Evolutionary conservation across 2,888 invertebrate genomes (phyloP).

Genomic region (Gerosis bhagava): DNA sequence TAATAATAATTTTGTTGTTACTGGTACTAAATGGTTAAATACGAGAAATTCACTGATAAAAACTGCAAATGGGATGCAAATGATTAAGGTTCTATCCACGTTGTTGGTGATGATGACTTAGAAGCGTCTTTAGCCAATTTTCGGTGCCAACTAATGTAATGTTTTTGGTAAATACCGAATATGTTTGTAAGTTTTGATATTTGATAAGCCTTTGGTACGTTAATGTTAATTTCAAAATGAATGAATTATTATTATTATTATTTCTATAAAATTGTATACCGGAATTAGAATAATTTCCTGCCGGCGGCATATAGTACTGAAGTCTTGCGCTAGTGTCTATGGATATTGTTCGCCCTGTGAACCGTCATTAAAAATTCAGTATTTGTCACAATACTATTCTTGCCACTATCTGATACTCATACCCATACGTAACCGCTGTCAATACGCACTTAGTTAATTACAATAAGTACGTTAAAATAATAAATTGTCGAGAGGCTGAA

Average conservation of each 20-base stretch:
- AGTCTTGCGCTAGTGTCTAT: slow-evolving; percentile 73
- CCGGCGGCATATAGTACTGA: slow-evolving; percentile 76
- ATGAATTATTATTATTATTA: too few relatives aligned
- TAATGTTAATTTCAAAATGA: too few relatives aligned
- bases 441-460: neutral
- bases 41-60: slow-evolving; percentile 7
- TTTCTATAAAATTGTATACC: too few relatives aligned
- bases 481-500: too few relatives aligned
- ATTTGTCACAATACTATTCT: slow-evolving; percentile 26
- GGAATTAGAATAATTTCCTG: slow-evolving; percentile 74
- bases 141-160: slow-evolving; percentile 14
- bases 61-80: slow-evolving; percentile 35
- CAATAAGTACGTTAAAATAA: too few relatives aligned
- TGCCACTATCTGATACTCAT: too few relatives aligned
- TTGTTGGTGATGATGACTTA: slow-evolving; percentile 22
- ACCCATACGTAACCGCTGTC: too few relatives aligned
- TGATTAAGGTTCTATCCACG: slow-evolving; percentile 32
- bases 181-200: neutral
- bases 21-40: slow-evolving; percentile 6
- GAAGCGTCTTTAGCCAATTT: slow-evolving; percentile 14
- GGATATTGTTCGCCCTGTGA: slow-evolving; percentile 77
- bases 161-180: neutral
- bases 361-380: slow-evolving; percentile 56
- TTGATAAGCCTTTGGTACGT: slow-evolving; percentile 64
- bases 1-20: too few relatives aligned